These are phyloP conservation scores for Myotis planiceps DNA, from an alignment of 2,797 vertebrate genomes.

Conservation along the genomic window DNA sequence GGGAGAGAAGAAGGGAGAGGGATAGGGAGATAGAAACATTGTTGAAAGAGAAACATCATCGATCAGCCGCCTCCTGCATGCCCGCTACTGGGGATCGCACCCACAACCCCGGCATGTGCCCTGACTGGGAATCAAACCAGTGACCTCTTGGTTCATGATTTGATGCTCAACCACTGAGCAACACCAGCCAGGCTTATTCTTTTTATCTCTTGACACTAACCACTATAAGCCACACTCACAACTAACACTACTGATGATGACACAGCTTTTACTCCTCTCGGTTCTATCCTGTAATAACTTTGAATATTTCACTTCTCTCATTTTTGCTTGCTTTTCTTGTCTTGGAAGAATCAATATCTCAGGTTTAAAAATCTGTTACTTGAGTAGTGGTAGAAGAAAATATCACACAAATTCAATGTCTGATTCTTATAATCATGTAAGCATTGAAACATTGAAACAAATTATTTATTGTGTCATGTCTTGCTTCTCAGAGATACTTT, in stretches of 20 bases:
- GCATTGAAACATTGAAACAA: background rate
- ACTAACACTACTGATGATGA: fast-evolving
- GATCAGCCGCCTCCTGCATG: too few species aligned
- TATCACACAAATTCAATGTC: background rate
- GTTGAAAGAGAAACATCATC: too few species aligned
- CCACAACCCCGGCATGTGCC: too few species aligned
- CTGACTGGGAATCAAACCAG: too few species aligned
- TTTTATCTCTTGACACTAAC: background rate
- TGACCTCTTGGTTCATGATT: too few species aligned
- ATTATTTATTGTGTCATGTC: background rate
- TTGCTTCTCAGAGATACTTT: background rate
- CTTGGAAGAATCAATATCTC: background rate
- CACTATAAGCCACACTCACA: too few species aligned
- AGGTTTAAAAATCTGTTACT: background rate
- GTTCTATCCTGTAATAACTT: background rate
- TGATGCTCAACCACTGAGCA: too few species aligned
- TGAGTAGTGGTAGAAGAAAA: background rate
- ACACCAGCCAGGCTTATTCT: background rate
- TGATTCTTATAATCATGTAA: background rate
- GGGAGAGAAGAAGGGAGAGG: too few species aligned
- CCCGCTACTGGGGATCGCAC: too few species aligned
- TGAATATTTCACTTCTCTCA: background rate
- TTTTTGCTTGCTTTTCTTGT: background rate
- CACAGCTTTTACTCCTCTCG: background rate
- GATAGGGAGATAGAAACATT: too few species aligned